Evolutionary conservation across 2,888 invertebrate species (phyloP).

Genomic region (Horisme vitalbata): DNA sequence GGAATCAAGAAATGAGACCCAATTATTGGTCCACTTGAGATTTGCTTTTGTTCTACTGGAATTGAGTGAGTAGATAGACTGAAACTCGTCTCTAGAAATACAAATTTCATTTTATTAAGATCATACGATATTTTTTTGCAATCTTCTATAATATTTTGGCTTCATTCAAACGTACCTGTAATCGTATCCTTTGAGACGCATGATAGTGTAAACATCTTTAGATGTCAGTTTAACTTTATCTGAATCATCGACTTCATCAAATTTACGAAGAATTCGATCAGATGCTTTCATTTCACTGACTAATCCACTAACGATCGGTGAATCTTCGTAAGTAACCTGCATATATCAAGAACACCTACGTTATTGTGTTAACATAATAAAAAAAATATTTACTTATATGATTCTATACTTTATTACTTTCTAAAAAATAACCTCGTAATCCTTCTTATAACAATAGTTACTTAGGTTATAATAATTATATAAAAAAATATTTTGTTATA

Average conservation of each 20-base stretch:
- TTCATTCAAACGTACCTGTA: constrained; percentile 37
- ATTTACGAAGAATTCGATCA: constrained; percentile 2
- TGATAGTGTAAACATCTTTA: constrained; percentile 43
- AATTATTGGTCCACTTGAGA: constrained; percentile 41
- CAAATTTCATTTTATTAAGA: background rate
- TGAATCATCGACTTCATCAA: constrained; percentile 21
- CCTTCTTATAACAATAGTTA: too few relatives aligned
- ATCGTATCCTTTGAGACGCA: constrained; percentile 39
- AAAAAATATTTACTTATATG: too few relatives aligned
- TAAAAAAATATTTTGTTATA: too few relatives aligned
- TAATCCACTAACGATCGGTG: constrained; percentile 35
- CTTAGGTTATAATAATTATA: too few relatives aligned
- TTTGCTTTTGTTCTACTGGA: constrained; percentile 32
- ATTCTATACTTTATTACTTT: too few relatives aligned
- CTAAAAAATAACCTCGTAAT: too few relatives aligned
- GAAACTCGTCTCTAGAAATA: constrained; percentile 40
- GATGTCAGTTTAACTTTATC: constrained; percentile 30
- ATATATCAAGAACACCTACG: background rate
- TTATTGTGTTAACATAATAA: too few relatives aligned
- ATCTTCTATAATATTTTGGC: background rate
- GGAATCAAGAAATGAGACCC: constrained; percentile 45
- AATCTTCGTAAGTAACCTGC: constrained; percentile 38
- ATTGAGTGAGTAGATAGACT: constrained; percentile 38
- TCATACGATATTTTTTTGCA: background rate
- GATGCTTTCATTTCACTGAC: constrained; percentile 18